Percentiles rank a stretch among this genome's conserved stretches.
Evolutionary conservation across 1,140 invertebrate species (phyloP).

Genomic region (Oryctes rhinoceros): DNA sequence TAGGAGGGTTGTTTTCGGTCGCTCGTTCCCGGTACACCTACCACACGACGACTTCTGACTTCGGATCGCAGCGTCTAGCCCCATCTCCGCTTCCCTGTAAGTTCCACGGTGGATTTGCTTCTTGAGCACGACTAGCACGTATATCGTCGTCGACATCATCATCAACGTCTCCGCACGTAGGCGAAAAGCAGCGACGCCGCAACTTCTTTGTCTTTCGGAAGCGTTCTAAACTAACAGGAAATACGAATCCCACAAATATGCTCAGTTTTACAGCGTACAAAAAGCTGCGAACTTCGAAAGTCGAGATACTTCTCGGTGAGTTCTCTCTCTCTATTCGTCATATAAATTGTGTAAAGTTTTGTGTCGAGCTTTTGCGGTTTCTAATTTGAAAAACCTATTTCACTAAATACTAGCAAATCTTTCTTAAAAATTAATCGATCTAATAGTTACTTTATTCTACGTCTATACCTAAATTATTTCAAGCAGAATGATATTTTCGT

Average conservation of each 20-base stretch:
- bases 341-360: not conserved
- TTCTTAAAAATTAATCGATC: too few relatives aligned
- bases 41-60: not conserved
- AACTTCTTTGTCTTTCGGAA: not conserved
- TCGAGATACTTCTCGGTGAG: slow-evolving; percentile 32
- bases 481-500: too few relatives aligned
- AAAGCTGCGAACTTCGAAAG: slow-evolving; percentile 34
- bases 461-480: too few relatives aligned
- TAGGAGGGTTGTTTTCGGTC: slow-evolving; percentile 32
- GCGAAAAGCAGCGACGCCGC: not conserved
- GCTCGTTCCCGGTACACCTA: not conserved
- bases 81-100: not conserved
- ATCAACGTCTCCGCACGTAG: not conserved
- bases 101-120: not conserved
- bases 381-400: not conserved
- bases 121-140: not conserved
- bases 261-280: slow-evolving; percentile 31
- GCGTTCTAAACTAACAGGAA: slow-evolving; percentile 5
- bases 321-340: not conserved
- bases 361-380: not conserved
- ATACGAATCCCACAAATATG: slow-evolving; percentile 29
- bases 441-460: too few relatives aligned
- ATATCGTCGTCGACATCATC: not conserved
- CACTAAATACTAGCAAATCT: not conserved
- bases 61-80: not conserved